Evolutionary conservation across 2,113 vertebrate genomes (phyloP), one percentile per base, ranked within the genome.

Genomic region (Morone chrysops): DNA sequence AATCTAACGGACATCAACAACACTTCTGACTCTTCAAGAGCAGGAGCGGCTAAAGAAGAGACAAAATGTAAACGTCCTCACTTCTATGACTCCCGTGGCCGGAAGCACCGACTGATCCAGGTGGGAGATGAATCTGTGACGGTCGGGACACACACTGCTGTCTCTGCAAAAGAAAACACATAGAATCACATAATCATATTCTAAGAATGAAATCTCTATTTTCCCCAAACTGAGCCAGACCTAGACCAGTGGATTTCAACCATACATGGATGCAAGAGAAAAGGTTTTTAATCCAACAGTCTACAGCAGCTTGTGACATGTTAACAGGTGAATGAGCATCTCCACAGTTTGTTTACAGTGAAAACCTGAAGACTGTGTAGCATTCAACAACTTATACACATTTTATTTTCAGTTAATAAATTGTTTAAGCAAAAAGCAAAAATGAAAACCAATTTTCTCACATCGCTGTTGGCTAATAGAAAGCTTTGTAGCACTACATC

Each of bases 51-150:
- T 3, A 43, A 22, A 43, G 18, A 3, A 47, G 14, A 57, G 53
- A 72, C 20, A n/a, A 38, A 25, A 41, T 22, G 4, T 6, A 43
- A 74, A 41, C 3, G 6, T n/a, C 60, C 91, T 92, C 50, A 96
- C 95, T 47, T 92, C 81, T 57, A 95, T 53, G 70, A 84, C 48
- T 63, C 93, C 94, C 13, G 92, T 85, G 4, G 80, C 62, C 4
- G 92, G 91, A 5, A 93, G 93, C 3, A 41, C 56, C 3, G 93
- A 91, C 25, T 80, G 54, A 53, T 96, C 95, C 75, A 91, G 87
- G 6, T 66, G 22, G 22, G 82, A 63, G 47, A 81, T 40, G 41
- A 95, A 31, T n/a, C 11, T 63, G 89, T 96, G 95, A 18, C 95
- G 93, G 43, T 95, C 86, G 1, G 92, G 91, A 89, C 95, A 96